phyloP scores from a whole-genome alignment of 2,113 vertebrate genomes.

The Triplophysa siluroides region DNA sequence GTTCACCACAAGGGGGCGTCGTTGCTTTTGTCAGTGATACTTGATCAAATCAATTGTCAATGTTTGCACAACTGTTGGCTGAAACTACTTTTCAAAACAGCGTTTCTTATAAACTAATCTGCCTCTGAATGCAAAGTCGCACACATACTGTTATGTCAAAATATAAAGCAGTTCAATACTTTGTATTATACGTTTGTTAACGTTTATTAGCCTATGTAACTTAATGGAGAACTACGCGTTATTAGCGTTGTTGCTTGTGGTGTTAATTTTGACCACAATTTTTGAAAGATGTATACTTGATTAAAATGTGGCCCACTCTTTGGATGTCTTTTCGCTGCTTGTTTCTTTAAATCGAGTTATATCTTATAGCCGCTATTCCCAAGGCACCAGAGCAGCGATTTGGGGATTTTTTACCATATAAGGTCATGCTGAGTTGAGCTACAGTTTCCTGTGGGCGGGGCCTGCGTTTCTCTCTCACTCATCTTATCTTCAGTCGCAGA shows the following conservation, averaged over 20 bases:
- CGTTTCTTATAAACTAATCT: background rate
- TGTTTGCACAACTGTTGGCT: background rate
- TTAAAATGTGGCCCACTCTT: background rate
- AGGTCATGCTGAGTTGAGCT: slow-evolving; percentile 54
- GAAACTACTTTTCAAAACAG: background rate
- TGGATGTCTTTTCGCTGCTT: slow-evolving; percentile 2
- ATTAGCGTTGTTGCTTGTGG: background rate
- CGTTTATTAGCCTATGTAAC: too few species aligned
- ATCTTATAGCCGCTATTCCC: slow-evolving; percentile 45
- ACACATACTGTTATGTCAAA: background rate
- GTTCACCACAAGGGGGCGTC: background rate
- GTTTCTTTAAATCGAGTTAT: slow-evolving; percentile 53
- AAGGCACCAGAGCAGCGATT: slow-evolving; percentile 36
- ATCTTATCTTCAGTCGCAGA: slow-evolving; percentile 40
- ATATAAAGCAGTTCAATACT: too few species aligned
- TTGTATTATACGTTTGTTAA: too few species aligned
- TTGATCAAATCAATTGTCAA: background rate
- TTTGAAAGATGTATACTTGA: background rate
- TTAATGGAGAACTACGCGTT: too few species aligned
- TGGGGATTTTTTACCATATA: slow-evolving; percentile 60
- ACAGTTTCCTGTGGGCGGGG: slow-evolving; percentile 60
- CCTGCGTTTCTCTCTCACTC: slow-evolving; percentile 20
- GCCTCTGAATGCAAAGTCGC: background rate
- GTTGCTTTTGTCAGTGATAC: background rate
- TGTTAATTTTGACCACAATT: background rate